Evolutionary conservation across 2,113 vertebrate species (phyloP).

Genomic region (Climacteris rufus): DNA sequence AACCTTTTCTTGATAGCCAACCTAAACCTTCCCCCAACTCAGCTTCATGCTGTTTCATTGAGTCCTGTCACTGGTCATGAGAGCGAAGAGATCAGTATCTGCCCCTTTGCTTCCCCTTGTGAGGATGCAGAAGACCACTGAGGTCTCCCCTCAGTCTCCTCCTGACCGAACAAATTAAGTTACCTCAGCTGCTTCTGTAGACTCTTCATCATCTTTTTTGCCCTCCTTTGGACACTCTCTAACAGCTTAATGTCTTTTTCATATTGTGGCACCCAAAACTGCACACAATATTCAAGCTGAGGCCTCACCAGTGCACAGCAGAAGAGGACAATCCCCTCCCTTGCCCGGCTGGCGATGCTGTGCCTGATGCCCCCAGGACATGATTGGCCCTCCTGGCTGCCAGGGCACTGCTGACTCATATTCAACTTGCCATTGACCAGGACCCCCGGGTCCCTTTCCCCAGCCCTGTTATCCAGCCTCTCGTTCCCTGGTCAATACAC

Average conservation of each 20-base stretch:
- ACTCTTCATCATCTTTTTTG: too few species aligned
- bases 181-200: not conserved
- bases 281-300: rapidly evolving
- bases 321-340: rapidly evolving
- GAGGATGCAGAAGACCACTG: not conserved
- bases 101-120: not conserved
- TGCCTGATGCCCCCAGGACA: not conserved
- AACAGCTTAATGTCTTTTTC: not conserved
- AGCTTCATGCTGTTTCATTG: not conserved
- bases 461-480: not conserved
- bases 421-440: not conserved
- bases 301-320: rapidly evolving
- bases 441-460: not conserved
- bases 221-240: not conserved
- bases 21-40: not conserved
- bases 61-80: not conserved
- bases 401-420: not conserved
- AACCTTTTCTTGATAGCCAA: not conserved
- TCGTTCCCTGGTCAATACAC: not conserved
- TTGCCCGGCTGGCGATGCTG: rapidly evolving
- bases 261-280: not conserved
- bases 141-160: not conserved
- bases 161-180: not conserved
- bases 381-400: rapidly evolving
- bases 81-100: not conserved